Conservation (phyloP, 2,113 vertebrate genomes). For the Ceuthmochares aereus region DNA sequence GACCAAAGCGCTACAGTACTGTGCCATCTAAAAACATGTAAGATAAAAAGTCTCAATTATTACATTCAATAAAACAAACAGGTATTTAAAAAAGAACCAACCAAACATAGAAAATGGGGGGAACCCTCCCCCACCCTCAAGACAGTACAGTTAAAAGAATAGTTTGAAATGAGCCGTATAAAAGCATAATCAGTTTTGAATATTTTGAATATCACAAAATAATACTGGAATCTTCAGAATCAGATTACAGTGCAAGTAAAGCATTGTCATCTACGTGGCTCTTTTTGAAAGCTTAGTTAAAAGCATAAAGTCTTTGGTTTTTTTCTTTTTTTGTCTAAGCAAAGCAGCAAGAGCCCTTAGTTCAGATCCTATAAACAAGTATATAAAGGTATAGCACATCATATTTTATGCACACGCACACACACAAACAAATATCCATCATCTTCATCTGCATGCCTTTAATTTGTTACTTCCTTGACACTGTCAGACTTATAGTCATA, state of each 20-base stretch:
- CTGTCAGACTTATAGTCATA: slow-evolving; percentile 18
- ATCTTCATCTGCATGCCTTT: slow-evolving; percentile 7
- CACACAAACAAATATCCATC: slow-evolving; percentile 3
- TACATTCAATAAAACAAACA: not conserved
- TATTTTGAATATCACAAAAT: not conserved
- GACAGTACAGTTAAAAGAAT: not conserved
- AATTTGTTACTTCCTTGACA: slow-evolving; percentile 42
- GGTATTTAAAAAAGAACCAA: not conserved
- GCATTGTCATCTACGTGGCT: not conserved
- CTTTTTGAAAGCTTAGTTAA: not conserved
- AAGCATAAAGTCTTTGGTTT: not conserved
- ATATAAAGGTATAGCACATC: not conserved
- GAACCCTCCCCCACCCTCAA: not conserved
- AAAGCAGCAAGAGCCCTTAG: not conserved
- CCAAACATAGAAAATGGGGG: not conserved
- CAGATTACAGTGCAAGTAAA: not conserved
- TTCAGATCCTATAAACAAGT: not conserved
- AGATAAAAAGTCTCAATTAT: not conserved
- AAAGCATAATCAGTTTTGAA: not conserved
- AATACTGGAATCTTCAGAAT: not conserved
- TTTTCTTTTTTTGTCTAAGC: not conserved
- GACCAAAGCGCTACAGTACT: not conserved
- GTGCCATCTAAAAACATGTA: not conserved
- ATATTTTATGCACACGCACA: not conserved
- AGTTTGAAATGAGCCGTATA: not conserved